Base-by-base conservation (phyloP, 2,888 invertebrate species). In the Drosophila cognata region DNA sequence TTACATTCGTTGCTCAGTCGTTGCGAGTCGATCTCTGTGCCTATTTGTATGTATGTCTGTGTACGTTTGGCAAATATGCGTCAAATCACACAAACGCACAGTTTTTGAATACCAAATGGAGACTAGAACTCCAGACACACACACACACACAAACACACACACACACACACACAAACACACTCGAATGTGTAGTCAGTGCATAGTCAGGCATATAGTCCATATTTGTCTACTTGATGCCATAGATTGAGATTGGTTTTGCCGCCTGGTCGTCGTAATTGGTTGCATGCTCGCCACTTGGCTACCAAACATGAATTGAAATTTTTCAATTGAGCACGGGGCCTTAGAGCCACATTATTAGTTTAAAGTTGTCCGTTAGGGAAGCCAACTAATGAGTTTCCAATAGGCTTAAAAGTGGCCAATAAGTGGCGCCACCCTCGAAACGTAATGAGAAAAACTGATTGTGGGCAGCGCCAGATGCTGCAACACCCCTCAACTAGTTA, bases 101-200 rank as follows among this genome's bases (percentile, higher is more conserved):
- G 89, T 87, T 88, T 88, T 84, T 85, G 88, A 89, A 89, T 88
- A 88, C 88, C 84, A 88, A 88, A 89, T 85, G 72, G 74, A 85
- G 83, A 77, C 70, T 76, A 68, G 62, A 74, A 58, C 33, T 58
- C 28, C 46, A 46, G 16, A 48, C 41, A 70, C 56, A 51, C 43
- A 60, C 52, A 56, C 62, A 69, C 38, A 29, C n/a, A 56, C 46
- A 57, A n/a, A 52, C 48, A 46, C 57, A 63, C 56, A 75, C 36
- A 58, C 29, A 36, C n/a, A 36, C 41, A 6, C 52, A 0, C 35
- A 13, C 29, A 33, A 11, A 11, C 43, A 46, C 25, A 46, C 46
- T 46, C 8, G 62, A 35, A 46, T 55, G 33, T 50, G 38, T 59
- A 71, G 65, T 66, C 50, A 41, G 48, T 77, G 71, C 72, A 70